A percentile compares a stretch with the other conserved stretches of the same genome.
phyloP scores from a whole-genome alignment of 2,888 invertebrate genomes.

The Pheosia tremula region DNA sequence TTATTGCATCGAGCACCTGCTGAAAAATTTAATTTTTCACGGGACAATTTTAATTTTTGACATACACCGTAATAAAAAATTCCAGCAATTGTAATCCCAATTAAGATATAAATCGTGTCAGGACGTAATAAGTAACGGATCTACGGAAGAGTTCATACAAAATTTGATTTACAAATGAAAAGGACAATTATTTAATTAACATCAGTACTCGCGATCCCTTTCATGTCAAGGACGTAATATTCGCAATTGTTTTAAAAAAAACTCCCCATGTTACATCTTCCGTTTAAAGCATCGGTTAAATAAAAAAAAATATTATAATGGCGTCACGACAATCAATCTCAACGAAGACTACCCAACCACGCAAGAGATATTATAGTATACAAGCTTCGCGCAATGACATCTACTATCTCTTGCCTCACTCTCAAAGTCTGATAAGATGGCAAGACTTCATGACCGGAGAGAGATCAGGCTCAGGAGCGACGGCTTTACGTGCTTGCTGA shows the following conservation, averaged over 20 bases:
- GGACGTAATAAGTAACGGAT: constrained; percentile 1
- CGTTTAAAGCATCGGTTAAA: too few species aligned
- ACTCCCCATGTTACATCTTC: too few species aligned
- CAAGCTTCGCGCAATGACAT: too few species aligned
- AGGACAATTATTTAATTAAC: constrained; percentile 2
- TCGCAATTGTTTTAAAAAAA: neutral
- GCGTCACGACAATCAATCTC: too few species aligned
- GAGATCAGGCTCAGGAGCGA: too few species aligned
- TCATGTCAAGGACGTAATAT: neutral
- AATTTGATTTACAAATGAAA: constrained; percentile 2
- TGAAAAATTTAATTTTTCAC: neutral
- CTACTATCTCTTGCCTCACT: too few species aligned
- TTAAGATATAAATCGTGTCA: neutral
- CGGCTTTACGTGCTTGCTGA: too few species aligned
- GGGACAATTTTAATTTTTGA: neutral
- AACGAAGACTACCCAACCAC: too few species aligned
- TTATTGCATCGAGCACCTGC: neutral
- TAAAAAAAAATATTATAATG: too few species aligned
- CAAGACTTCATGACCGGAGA: too few species aligned
- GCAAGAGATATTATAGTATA: too few species aligned
- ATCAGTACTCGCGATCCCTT: neutral
- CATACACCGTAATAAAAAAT: neutral
- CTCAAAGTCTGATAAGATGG: too few species aligned
- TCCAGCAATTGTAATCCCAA: neutral
- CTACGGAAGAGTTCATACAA: neutral